Evolutionary conservation across 2,888 invertebrate species (phyloP).

Genomic region (Pantelozetes paolii): DNA sequence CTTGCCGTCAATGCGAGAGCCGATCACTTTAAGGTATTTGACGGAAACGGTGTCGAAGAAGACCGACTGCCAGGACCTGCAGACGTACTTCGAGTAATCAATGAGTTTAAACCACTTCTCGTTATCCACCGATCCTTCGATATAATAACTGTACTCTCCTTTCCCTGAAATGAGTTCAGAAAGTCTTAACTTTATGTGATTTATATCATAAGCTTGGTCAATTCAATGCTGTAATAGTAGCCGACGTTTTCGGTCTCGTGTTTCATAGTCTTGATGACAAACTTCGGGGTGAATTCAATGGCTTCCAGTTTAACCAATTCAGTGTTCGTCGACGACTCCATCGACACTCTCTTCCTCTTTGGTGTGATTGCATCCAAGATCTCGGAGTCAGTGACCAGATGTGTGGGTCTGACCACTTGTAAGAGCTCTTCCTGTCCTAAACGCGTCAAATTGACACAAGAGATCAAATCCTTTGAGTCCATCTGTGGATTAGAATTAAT

Average conservation of each 20-base stretch:
- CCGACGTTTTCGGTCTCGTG: conserved; percentile 25
- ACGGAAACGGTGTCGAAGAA: neutral
- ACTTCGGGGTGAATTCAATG: conserved; percentile 24
- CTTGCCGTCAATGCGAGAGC: conserved; percentile 16
- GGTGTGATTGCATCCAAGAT: conserved; percentile 23
- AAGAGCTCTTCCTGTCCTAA: conserved; percentile 24
- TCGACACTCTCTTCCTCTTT: conserved; percentile 21
- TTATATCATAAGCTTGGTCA: neutral
- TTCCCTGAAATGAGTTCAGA: conserved; percentile 21
- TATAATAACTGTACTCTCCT: conserved; percentile 22
- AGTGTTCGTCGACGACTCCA: conserved; percentile 26
- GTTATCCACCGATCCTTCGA: conserved; percentile 3
- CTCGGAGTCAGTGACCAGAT: conserved; percentile 15
- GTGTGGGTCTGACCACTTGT: conserved; percentile 24
- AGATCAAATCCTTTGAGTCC: conserved; percentile 21
- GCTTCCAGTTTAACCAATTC: conserved; percentile 27
- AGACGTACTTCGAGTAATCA: conserved; percentile 28
- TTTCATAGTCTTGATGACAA: conserved; percentile 29
- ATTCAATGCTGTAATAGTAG: conserved; percentile 6
- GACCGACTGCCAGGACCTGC: conserved; percentile 15
- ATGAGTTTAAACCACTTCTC: conserved; percentile 4
- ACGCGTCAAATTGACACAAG: neutral
- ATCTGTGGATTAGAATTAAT: conserved; percentile 20
- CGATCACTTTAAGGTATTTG: conserved; percentile 17
- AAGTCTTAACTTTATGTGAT: neutral